A percentile compares a stretch with the other conserved stretches of the same genome.
These are phyloP conservation scores for Danio aesculapii DNA, from an alignment of 2,797 vertebrate species.

Conservation along the genomic window DNA sequence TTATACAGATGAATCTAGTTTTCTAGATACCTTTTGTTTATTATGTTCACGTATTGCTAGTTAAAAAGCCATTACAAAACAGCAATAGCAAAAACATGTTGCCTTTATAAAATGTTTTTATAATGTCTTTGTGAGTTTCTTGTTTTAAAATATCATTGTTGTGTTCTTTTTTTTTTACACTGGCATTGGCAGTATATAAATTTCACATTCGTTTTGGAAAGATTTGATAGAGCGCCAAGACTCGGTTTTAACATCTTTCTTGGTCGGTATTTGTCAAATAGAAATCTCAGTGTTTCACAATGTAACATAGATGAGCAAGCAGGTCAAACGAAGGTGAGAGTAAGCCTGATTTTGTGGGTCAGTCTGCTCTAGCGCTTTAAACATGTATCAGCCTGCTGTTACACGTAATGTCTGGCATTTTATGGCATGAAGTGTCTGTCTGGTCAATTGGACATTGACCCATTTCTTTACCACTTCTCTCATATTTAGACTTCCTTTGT, in stretches of 20 bases:
- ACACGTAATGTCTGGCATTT: constrained; percentile 8
- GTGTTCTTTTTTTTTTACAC: no score
- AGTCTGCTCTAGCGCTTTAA: constrained; percentile 11
- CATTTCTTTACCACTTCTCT: neutral
- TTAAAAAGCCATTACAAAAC: no score
- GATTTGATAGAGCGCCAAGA: neutral
- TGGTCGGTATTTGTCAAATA: neutral
- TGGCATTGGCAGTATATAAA: no score
- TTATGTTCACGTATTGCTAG: no score
- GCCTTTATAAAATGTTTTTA: no score
- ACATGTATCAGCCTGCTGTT: neutral
- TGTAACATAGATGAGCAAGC: neutral
- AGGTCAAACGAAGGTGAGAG: neutral
- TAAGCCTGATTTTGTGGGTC: neutral
- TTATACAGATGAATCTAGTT: no score
- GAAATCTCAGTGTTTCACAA: neutral
- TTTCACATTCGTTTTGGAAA: no score
- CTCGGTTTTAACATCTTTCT: neutral
- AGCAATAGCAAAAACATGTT: no score
- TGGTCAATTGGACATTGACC: constrained; percentile 12
- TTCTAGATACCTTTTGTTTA: no score
- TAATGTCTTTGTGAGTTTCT: no score
- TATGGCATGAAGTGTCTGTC: constrained; percentile 10
- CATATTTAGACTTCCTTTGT: no score
- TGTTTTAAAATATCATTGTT: no score